A percentile compares a stretch with the other conserved stretches of the same genome.
phyloP scores from a whole-genome alignment of 2,888 invertebrate genomes.

The Rhopalosiphum nymphaeae region DNA sequence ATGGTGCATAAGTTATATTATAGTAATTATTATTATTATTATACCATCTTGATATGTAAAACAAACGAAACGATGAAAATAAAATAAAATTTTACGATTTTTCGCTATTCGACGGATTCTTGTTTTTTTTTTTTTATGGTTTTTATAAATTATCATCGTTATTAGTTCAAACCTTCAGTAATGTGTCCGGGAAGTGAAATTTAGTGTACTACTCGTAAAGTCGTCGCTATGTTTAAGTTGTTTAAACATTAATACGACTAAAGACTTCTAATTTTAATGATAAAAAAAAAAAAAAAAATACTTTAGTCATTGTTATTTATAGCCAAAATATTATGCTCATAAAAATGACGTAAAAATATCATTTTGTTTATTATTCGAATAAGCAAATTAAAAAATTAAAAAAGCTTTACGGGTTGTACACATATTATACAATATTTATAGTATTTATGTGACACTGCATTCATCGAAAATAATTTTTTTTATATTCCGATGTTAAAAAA shows the following conservation, averaged over 20 bases:
- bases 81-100: slow-evolving; percentile 30
- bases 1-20: background rate
- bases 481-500: background rate
- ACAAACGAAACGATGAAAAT: slow-evolving; percentile 16
- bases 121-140: slow-evolving; percentile 1
- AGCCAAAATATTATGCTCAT: background rate
- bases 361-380: background rate
- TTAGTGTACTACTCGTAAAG: background rate
- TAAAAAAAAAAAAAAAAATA: background rate
- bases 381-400: background rate
- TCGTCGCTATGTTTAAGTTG: background rate
- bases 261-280: slow-evolving; percentile 19
- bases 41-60: background rate
- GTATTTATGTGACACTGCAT: background rate
- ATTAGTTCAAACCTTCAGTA: background rate
- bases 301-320: background rate
- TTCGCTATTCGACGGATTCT: background rate
- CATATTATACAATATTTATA: background rate
- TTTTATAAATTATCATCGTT: slow-evolving; percentile 2
- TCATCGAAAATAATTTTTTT: background rate
- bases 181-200: background rate
- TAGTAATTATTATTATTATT: background rate
- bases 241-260: background rate
- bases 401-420: background rate
- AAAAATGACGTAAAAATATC: slow-evolving; percentile 11